These are phyloP conservation scores for Scaptomyza parva DNA, from an alignment of 2,888 invertebrate species.

Conservation along the genomic window DNA sequence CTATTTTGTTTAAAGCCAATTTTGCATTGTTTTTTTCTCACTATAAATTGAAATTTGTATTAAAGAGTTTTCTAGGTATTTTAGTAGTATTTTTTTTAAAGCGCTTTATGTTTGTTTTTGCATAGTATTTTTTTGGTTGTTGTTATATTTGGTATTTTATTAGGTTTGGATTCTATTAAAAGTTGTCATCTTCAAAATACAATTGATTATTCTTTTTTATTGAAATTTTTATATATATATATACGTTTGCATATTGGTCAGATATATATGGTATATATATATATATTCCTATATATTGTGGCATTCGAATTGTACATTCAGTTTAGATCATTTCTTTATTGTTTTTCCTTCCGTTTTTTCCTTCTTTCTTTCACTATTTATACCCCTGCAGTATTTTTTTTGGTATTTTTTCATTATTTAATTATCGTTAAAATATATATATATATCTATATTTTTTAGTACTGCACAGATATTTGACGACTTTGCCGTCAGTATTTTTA, in stretches of 20 bases:
- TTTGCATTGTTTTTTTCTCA: conserved; percentile 44
- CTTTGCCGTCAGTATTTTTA: conserved; percentile 24
- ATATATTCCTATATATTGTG: conserved; percentile 70
- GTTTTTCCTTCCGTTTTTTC: conserved; percentile 26
- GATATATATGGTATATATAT: conserved; percentile 50
- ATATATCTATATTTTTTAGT: background rate
- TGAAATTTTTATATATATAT: conserved; percentile 18
- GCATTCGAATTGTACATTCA: conserved; percentile 75
- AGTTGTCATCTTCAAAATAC: conserved; percentile 54
- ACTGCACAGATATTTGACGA: conserved; percentile 31
- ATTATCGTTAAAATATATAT: background rate
- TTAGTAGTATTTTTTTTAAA: conserved; percentile 24
- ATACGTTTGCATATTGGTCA: conserved; percentile 72
- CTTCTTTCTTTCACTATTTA: background rate
- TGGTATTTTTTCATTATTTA: too few relatives aligned
- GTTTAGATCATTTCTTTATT: conserved; percentile 61
- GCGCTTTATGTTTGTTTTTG: conserved; percentile 34
- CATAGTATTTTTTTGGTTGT: conserved; percentile 31
- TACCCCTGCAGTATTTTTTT: conserved; percentile 11
- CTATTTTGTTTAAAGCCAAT: conserved; percentile 66
- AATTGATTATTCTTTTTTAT: conserved; percentile 9
- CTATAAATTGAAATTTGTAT: conserved; percentile 40
- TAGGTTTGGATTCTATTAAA: conserved; percentile 48
- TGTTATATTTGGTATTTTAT: too few relatives aligned
- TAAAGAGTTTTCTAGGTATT: conserved; percentile 3